Base-by-base conservation (phyloP, 2,888 invertebrate species). In the Spilosoma lubricipeda region DNA sequence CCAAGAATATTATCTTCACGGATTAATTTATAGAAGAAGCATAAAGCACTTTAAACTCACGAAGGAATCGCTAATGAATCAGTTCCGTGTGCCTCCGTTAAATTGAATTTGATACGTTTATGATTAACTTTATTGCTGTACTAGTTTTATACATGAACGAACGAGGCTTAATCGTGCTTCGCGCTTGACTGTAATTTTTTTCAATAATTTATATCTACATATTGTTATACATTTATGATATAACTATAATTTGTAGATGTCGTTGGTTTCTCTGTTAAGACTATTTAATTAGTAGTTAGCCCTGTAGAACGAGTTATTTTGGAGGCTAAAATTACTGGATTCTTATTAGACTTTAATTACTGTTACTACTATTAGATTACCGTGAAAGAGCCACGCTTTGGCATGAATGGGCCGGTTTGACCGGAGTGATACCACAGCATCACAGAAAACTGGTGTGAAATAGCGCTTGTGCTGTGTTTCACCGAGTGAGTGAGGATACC, bases 31-130 rank as follows among this genome's bases (percentile, higher is more conserved):
- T 70, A 70, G 36, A 27, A 59, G 20, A 59, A 70, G 42, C 73
- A 39, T 66, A 67, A 36, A 69, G 59, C 67, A 74, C 75, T 64
- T 48, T 65, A 18, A 59, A 70, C 36, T 74, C 76, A 66, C 70
- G 73, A 74, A 74, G 80, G 73, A 76, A 76, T 71, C 30, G 39
- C 70, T 75, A 77, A 77, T 76, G 71, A 75, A 70, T 45, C 59
- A 42, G 72, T 75, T 75, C 63, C 67, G 76, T 77, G 74, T 78
- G 64, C 71, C 71, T 33, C 77, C 79, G 76, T 84, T 77, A 80
- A 84, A 83, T 82, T 70, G 70, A 80, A 82, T 84, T 82, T 72
- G 80, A 72, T 71, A 79, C 77, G 80, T 77, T 75, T 74, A 74
- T 70, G 80, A 82, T 75, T 69, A 76, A 75, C 39, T 81, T 73